Percentiles rank a stretch among this genome's conserved stretches.
These are phyloP conservation scores for Hirtodrosophila alboralis DNA, from an alignment of 2,888 invertebrate genomes.

Conservation along the genomic window DNA sequence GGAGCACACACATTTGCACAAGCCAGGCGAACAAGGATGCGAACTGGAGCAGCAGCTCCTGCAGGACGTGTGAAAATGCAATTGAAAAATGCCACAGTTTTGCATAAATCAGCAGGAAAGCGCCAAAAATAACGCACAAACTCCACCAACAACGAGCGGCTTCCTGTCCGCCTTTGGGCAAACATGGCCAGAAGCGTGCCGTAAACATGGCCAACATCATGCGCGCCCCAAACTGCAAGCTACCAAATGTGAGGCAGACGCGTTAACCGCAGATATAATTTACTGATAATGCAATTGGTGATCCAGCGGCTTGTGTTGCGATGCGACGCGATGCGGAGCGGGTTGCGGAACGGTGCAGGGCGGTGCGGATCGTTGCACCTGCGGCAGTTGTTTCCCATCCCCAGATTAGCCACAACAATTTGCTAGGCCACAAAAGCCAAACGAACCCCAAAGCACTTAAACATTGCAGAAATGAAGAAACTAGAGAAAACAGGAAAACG, in stretches of 20 bases:
- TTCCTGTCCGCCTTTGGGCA: constrained; percentile 37
- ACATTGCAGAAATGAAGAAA: no score
- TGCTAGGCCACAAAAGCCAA: no score
- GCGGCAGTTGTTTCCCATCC: no score
- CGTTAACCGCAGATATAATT: constrained; percentile 69
- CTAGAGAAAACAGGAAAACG: no score
- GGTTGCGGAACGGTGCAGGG: no score
- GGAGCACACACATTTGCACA: constrained; percentile 41
- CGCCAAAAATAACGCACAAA: constrained; percentile 67
- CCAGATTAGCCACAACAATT: no score
- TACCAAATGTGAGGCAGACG: constrained; percentile 32
- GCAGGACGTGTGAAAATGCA: constrained; percentile 67
- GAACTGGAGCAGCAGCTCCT: constrained; percentile 34
- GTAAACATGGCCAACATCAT: constrained; percentile 66
- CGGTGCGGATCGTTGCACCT: no score
- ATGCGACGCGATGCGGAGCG: no score
- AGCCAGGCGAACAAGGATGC: constrained; percentile 34
- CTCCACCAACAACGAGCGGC: constrained; percentile 34
- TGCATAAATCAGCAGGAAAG: constrained; percentile 77
- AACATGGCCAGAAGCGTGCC: constrained; percentile 62
- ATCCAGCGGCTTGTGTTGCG: constrained; percentile 23
- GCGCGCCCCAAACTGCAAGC: no score
- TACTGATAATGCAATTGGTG: constrained; percentile 63
- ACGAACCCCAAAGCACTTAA: no score
- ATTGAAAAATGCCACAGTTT: constrained; percentile 77